Evolutionary conservation across 2,797 vertebrate species (phyloP).

Genomic region (Etheostoma perlongum): DNA sequence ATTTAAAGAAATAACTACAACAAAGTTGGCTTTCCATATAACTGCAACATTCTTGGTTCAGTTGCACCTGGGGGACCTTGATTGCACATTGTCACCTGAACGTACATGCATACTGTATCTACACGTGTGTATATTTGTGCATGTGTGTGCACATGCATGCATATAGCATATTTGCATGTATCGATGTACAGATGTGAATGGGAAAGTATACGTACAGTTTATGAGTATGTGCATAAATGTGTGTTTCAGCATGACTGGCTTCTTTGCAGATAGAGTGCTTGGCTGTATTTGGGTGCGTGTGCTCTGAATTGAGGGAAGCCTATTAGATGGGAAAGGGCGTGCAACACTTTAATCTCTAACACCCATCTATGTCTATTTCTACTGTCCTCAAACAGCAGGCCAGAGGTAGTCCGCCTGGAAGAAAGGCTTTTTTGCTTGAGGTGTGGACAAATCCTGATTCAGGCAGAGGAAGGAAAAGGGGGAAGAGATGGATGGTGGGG

Average conservation of each 20-base stretch:
- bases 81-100: neutral
- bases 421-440: conserved; percentile 59
- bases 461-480: conserved; percentile 30
- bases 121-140: neutral
- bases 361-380: conserved; percentile 52
- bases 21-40: neutral
- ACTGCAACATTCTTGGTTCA: neutral
- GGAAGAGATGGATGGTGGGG: neutral
- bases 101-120: neutral
- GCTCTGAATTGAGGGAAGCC: conserved; percentile 59
- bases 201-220: neutral
- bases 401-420: conserved; percentile 33
- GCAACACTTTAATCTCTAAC: conserved; percentile 63
- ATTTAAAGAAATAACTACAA: no score
- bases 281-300: conserved; percentile 51
- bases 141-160: neutral
- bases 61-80: neutral
- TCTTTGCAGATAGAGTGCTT: conserved; percentile 34
- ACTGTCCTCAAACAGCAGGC: conserved; percentile 48
- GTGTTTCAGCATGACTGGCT: conserved; percentile 40
- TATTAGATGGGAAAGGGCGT: conserved; percentile 53
- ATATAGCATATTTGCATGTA: neutral
- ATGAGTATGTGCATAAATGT: conserved; percentile 10
- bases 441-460: conserved; percentile 68
- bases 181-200: neutral